Evolutionary conservation across 2,888 invertebrate genomes (phyloP).

Genomic region (Mimas tiliae): DNA sequence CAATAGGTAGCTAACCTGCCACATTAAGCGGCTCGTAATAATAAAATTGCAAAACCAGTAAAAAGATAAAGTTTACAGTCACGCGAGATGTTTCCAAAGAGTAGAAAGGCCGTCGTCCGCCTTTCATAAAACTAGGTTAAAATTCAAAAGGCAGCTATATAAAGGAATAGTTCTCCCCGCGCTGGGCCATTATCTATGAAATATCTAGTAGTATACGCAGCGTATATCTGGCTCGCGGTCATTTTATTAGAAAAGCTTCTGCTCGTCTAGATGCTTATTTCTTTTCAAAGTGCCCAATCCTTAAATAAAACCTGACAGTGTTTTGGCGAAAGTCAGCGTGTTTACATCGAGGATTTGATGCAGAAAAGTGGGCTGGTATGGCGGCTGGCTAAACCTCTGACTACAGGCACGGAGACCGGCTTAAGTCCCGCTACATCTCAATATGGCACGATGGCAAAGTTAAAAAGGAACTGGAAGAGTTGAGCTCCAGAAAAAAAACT

Average conservation of each 20-base stretch:
- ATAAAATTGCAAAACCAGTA: background rate
- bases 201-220: slow-evolving; percentile 48
- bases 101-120: background rate
- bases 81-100: slow-evolving; percentile 14
- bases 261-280: slow-evolving; percentile 15
- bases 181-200: slow-evolving; percentile 45
- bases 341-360: slow-evolving; percentile 7
- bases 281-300: slow-evolving; percentile 19
- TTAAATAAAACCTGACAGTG: slow-evolving; percentile 9
- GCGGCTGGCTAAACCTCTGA: background rate
- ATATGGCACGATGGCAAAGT: background rate
- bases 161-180: slow-evolving; percentile 37
- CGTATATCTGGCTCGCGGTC: slow-evolving; percentile 39
- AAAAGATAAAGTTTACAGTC: slow-evolving; percentile 2
- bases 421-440: slow-evolving; percentile 10
- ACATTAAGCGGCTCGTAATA: too few relatives aligned
- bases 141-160: slow-evolving; percentile 33
- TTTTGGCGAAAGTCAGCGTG: background rate
- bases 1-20: too few relatives aligned
- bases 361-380: slow-evolving; percentile 1
- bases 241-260: slow-evolving; percentile 49
- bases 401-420: background rate
- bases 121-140: slow-evolving; percentile 33
- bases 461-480: background rate
- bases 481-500: background rate